Base-by-base conservation (phyloP, 1,140 invertebrate species). In the Achroia grisella region DNA sequence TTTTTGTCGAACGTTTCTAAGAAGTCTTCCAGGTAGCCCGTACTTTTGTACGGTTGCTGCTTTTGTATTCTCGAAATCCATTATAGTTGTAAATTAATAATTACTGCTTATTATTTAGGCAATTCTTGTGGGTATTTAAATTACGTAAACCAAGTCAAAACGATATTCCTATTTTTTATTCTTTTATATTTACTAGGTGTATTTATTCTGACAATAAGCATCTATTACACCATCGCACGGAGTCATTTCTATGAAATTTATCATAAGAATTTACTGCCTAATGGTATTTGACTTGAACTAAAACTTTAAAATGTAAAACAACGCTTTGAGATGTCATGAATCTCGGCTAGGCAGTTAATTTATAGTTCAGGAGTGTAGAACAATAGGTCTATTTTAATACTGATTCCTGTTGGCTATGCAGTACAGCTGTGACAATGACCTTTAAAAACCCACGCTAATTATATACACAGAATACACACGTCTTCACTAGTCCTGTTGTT, bases 371-470 rank as follows among this genome's bases (percentile, higher is more conserved):
- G 37, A 40, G 29, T 32, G 48, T 30, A 52, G 43, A 37, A 52
- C 44, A 52, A 48, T 70, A 52, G 63, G 55, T 54, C 55, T 57
- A 66, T 68, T 71, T 71, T 68, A 71, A 67, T 70, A 75, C 46
- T 62, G 56, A 59, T 61, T 65, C 52, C 54, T 56, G 56, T 62
- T 49, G 56, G 59, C 55, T 56, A 64, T 62, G 63, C 59, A 56
- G 54, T 55, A 57, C 60, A 61, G 60, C 69, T 76, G 71, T 66
- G 79, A 81, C 79, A 81, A 83, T 83, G 79, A 81, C 77, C 79
- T 83, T 79, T 78, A 64, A 54, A 57, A 68, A 66, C 79, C 79
- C 79, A 81, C 79, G 77, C 79, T 83, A 83, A 83, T 81, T 79
- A 83, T 83, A 83, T 53, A 68, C 65, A 66, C 17, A 23, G 2